A percentile compares a stretch with the other conserved stretches of the same genome.
These are phyloP conservation scores for Chrysemys picta DNA, from an alignment of 2,113 vertebrate species.

Conservation along the genomic window DNA sequence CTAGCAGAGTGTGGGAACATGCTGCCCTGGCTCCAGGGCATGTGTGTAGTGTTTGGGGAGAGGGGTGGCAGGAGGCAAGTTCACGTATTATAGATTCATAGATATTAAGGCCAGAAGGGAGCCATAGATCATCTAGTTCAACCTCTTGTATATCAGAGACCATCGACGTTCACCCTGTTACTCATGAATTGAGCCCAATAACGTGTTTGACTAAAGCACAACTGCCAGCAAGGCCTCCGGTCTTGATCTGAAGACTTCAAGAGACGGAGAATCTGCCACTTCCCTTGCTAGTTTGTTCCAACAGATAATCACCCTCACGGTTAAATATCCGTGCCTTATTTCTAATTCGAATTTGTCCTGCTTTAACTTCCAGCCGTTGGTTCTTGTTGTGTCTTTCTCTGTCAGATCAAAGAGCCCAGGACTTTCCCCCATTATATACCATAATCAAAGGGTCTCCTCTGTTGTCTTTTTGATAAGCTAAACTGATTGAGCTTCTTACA, in stretches of 20 bases:
- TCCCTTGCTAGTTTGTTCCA: not conserved
- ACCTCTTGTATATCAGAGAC: not conserved
- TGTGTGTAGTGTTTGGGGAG: not conserved
- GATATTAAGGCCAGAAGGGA: not conserved
- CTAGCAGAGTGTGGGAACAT: not conserved
- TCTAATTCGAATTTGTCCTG: too few species aligned
- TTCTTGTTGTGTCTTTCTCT: not conserved
- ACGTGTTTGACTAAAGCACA: not conserved
- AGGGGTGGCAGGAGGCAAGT: not conserved
- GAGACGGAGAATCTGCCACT: not conserved
- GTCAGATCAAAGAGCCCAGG: not conserved
- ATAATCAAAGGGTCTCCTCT: not conserved
- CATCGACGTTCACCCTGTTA: not conserved
- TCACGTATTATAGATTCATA: not conserved
- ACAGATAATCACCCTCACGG: not conserved
- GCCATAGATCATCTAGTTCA: not conserved
- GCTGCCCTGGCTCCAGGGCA: not conserved
- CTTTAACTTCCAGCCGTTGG: not conserved
- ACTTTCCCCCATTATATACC: not conserved
- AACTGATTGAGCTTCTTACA: not conserved
- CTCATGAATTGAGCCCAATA: not conserved
- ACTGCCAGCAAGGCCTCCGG: not conserved
- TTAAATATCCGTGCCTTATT: not conserved
- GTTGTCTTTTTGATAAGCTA: not conserved
- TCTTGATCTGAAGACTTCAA: not conserved